Base-by-base conservation (phyloP, 1,140 invertebrate species). In the Thalassaphorura encarpata region DNA sequence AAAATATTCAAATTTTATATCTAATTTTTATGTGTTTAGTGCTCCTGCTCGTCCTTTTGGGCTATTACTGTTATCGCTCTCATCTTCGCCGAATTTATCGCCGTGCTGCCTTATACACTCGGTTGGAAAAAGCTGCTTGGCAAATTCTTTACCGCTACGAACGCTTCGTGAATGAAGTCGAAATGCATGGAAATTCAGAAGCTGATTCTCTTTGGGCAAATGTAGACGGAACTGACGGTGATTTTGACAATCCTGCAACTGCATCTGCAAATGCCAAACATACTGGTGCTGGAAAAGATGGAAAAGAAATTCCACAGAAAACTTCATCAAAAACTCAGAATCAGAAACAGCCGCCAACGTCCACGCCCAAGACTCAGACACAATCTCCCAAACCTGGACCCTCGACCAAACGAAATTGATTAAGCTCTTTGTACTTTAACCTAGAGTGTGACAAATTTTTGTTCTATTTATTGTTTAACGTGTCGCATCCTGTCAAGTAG, bases 91-190 rank as follows among this genome's bases (percentile, higher is more conserved):
- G 31, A 23, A 15, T 28, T 16, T 47, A 43, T 43, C 24, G 39
- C n/a, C 19, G 48, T 1, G 45, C 47, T 47, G 56, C 56, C 16
- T 39, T 52, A 31, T 39, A 29, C 4, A 31, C 47, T 39, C 27
- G 50, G 23, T 23, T 58, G 8, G 40, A 52, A n/a, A 45, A 41
- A 21, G 56, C 56, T 39, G 56, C 56, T 3, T 58, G 56, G 56
- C 42, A 42, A 18, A 27, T 58, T 28, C 27, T 42, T 15, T 58
- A 52, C 31, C 29, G 56, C 18, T 58, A 58, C 19, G 56, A 58
- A 48, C 41, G 45, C 40, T 23, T 58, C 1, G 29, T 52, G 8
- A 23, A 39, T 13, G 50, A 52, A 11, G 11, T 36, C 11, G 33
- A 11, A n/a, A 11, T n/a, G n/a, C n/a, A n/a, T 36, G 33, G 33